Evolutionary conservation across 2,888 invertebrate species (phyloP), one percentile per base, ranked within the genome.

Genomic region (Rotaria macrura): DNA sequence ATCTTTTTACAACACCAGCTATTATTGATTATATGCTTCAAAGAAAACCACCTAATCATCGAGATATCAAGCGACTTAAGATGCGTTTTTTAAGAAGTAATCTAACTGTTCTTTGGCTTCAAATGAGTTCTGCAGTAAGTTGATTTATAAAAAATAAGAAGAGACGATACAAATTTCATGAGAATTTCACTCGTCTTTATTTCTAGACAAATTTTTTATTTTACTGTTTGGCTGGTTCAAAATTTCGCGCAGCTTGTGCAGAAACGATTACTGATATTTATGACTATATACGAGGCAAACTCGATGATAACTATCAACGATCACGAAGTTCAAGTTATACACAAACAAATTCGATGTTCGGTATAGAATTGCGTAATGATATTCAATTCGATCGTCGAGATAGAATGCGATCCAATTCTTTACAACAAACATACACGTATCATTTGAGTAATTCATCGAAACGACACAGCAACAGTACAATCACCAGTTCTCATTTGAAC

Each of bases 171-270:
- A 49, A 49, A 10, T 49, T 49, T 49, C 17, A 9, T 49, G 12
- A 47, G 6, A 9, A 12, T 47, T 47, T 12, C 47, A 9, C 47
- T 47, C 34, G 0, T 14, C 2, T n/a, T 65, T 14, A 10, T 65
- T 14, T 65, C 34, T 65, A 65, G 65, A 79, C 79, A 3, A 79
- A 79, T 43, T 79, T 79, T 43, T 12, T 79, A 79, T 79, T 79
- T n/a, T 79, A 79, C n/a, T 79, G 43, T 79, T 79, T 79, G 17
- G 38, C 79, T 9, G 79, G 79, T 79, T 43, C 40, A n/a, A 79
- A 79, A 79, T 79, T 79, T 79, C 79, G 79, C 43, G n/a, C 40
- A 40, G 14, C 79, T 25, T 79, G 79, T n/a, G 2, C 43, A 14
- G 25, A 79, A 43, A 79, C 79, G 34, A 4, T 79, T 3, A 4